phyloP scores from a whole-genome alignment of 1,140 invertebrate genomes.

The Polypedilum vanderplanki region DNA sequence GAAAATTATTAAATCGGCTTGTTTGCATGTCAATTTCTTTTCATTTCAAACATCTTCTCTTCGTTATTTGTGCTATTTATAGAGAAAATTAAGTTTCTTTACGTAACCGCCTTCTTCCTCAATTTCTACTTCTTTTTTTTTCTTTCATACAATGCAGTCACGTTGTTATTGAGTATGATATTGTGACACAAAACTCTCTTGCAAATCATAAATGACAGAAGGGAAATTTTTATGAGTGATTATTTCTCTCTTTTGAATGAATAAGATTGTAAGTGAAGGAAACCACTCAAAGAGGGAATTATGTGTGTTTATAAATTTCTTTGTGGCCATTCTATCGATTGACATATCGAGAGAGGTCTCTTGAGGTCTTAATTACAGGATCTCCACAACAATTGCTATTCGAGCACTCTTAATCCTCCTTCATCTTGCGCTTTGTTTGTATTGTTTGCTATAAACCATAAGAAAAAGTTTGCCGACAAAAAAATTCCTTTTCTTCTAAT shows the following conservation, averaged over 20 bases:
- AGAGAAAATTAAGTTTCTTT: slow-evolving; percentile 17
- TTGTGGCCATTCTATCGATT: not conserved
- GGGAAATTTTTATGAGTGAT: too few species aligned
- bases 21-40: slow-evolving; percentile 25
- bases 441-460: too few species aligned
- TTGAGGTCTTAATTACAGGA: not conserved
- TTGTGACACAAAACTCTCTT: not conserved
- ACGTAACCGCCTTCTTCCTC: slow-evolving; percentile 24
- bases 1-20: slow-evolving; percentile 23
- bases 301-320: not conserved
- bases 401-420: not conserved
- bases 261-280: not conserved
- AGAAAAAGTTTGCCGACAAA: too few species aligned
- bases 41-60: not conserved
- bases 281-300: not conserved
- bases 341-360: not conserved
- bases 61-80: not conserved
- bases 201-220: too few species aligned
- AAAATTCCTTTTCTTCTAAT: too few species aligned
- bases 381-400: not conserved
- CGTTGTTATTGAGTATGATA: too few species aligned
- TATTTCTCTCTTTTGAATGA: too few species aligned
- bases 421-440: not conserved
- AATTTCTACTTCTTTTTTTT: not conserved
- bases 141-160: too few species aligned